phyloP scores from a whole-genome alignment of 1,140 invertebrate genomes.

The Aphidius ervi region DNA sequence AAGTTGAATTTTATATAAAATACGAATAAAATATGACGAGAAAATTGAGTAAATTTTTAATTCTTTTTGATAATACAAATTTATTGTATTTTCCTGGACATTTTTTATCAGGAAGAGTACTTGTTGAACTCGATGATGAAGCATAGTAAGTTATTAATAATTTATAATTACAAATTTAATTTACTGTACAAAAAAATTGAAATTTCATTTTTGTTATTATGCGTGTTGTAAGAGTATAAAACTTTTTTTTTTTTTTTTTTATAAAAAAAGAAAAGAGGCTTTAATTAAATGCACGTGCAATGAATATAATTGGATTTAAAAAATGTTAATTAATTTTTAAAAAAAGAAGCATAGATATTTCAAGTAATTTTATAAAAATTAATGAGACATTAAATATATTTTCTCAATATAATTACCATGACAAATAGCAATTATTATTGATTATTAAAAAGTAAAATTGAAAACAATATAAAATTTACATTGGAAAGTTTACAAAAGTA shows the following conservation, averaged over 20 bases:
- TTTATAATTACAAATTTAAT: conserved; percentile 3
- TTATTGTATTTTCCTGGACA: conserved; percentile 88
- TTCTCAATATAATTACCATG: conserved; percentile 7
- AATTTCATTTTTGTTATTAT: not conserved
- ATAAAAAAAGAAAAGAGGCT: no score
- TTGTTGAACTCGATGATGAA: conserved; percentile 89
- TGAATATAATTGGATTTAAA: conserved; percentile 10
- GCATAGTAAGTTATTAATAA: conserved; percentile 68
- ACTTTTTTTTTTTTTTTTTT: conserved; percentile 12
- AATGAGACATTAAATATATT: no score
- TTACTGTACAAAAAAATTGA: not conserved
- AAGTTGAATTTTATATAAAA: not conserved
- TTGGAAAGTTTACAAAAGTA: conserved; percentile 1
- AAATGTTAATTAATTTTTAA: not conserved
- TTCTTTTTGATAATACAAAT: conserved; percentile 90
- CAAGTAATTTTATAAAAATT: no score
- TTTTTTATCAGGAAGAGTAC: conserved; percentile 84
- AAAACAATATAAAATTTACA: conserved; percentile 1
- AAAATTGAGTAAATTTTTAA: conserved; percentile 88
- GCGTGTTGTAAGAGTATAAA: not conserved
- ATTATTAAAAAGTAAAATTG: not conserved
- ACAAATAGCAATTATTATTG: conserved; percentile 1
- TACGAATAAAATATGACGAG: conserved; percentile 64
- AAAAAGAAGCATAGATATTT: no score
- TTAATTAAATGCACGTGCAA: conserved; percentile 8